Evolutionary conservation across 2,888 invertebrate genomes (phyloP).

Genomic region (Lepidochrysops patricia): DNA sequence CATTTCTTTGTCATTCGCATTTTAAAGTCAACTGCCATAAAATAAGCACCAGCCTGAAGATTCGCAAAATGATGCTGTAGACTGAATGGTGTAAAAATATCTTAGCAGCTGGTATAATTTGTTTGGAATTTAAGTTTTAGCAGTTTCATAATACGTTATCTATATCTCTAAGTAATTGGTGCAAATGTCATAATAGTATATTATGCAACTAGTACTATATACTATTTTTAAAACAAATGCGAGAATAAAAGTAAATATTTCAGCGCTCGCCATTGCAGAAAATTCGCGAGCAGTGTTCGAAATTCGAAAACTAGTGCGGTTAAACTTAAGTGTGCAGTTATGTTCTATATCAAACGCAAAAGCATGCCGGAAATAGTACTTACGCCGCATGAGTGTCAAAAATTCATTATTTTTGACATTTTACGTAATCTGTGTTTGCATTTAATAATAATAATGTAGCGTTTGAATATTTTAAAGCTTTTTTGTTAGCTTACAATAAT

Average conservation of each 20-base stretch:
- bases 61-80: neutral
- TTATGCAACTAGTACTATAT: too few species aligned
- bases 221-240: too few species aligned
- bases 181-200: neutral
- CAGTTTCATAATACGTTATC: neutral
- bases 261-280: too few species aligned
- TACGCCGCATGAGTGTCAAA: too few species aligned
- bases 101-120: neutral
- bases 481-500: neutral
- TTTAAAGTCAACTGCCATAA: neutral
- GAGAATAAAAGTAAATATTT: too few species aligned
- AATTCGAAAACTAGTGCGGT: too few species aligned
- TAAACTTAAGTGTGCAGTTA: too few species aligned
- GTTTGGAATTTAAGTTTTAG: neutral
- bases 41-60: neutral
- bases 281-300: too few species aligned
- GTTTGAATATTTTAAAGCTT: neutral
- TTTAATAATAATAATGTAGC: neutral
- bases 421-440: neutral
- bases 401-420: neutral
- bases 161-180: neutral
- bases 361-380: too few species aligned
- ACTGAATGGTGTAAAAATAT: neutral
- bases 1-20: conserved; percentile 1
- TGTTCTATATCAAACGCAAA: too few species aligned